Evolutionary conservation across 2,888 invertebrate genomes (phyloP), one percentile per base, ranked within the genome.

Genomic region (Drosophila diplacantha): DNA sequence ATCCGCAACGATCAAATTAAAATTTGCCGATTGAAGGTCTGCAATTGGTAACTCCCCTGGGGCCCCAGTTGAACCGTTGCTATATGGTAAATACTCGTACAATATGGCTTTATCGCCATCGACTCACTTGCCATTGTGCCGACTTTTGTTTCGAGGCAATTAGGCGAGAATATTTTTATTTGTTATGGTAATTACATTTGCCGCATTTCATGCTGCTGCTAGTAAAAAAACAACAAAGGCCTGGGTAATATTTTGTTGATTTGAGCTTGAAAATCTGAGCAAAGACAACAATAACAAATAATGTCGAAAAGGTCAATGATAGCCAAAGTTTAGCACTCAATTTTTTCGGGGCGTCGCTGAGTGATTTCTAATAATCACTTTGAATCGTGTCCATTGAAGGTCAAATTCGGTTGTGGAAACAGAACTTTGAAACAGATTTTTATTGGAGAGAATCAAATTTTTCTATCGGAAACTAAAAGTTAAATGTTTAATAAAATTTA

Each of bases 141-240:
- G 24, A 55, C 69, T 62, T 32, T 47, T 64, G 64, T 75, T 72
- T 72, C 37, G 57, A 56, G 66, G 62, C 74, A 70, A 80, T 74
- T 68, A 63, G 64, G 44, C 50, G 64, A 71, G 71, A 64, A 70
- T 62, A 66, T 69, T 55, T 69, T 49, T 62, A 60, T 74, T 74
- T 68, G 75, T 65, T 82, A 77, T 82, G 78, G 71, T 82, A 73
- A 79, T 82, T 76, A 76, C 62, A 62, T 59, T 59, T 41, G 55
- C 58, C 46, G 58, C 57, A 69, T 55, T 65, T 54, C 39, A 50
- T 18, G 46, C 24, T 29, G 31, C 32, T 7, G 34, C 59, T 57
- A 50, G 26, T 35, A 57, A 57, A 43, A 35, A 34, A n/a, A 16
- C n/a, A 34, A 34, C n/a, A 35, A 44, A 62, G 66, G 18, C 43